phyloP scores from a whole-genome alignment of 2,888 invertebrate genomes.

The Anthophora plumipes region DNA sequence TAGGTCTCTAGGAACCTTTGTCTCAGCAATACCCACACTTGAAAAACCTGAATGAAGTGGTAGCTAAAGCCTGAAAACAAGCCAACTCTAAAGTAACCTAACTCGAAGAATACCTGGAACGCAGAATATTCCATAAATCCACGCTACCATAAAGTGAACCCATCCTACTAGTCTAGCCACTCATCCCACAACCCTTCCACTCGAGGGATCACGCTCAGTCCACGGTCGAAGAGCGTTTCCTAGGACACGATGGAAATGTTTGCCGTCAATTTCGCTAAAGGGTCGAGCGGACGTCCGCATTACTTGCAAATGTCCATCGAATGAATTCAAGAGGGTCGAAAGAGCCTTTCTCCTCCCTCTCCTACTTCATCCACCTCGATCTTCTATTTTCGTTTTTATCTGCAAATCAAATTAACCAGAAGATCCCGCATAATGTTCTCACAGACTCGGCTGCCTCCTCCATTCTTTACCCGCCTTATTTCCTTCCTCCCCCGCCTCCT shows the following conservation, averaged over 20 bases:
- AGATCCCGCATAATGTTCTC: slow-evolving; percentile 39
- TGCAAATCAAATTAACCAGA: slow-evolving; percentile 51
- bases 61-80: no score
- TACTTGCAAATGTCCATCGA: slow-evolving; percentile 45
- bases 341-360: background rate
- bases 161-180: no score
- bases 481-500: background rate
- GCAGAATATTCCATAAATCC: no score
- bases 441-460: background rate
- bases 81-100: no score
- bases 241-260: slow-evolving; percentile 12
- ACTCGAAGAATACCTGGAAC: no score
- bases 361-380: background rate
- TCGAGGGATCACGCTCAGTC: background rate
- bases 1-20: no score
- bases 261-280: slow-evolving; percentile 18
- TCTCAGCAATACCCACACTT: no score
- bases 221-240: background rate
- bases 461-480: slow-evolving; percentile 26
- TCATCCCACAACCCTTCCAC: background rate
- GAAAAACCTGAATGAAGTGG: no score
- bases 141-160: no score
- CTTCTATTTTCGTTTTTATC: slow-evolving; percentile 43
- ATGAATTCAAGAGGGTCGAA: slow-evolving; percentile 23
- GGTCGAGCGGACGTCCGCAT: slow-evolving; percentile 5